phyloP scores from a whole-genome alignment of 2,797 vertebrate genomes.

The Syndactyla subalaris region DNA sequence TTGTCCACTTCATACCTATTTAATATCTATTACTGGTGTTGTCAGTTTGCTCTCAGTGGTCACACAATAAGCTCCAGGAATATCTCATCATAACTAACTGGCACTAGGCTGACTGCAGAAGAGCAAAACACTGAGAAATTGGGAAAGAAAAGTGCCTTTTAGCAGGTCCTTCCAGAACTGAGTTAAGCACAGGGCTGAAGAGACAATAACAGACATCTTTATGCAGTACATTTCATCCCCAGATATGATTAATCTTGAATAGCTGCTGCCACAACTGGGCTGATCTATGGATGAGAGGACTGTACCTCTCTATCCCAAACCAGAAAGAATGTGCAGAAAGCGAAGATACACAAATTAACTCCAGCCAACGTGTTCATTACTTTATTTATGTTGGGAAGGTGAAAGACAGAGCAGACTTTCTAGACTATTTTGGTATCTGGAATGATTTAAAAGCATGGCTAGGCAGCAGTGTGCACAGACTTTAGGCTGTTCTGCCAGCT shows the following conservation, averaged over 20 bases:
- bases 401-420: constrained; percentile 14
- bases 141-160: background rate
- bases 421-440: constrained; percentile 19
- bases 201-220: background rate
- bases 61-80: background rate
- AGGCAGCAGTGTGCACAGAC: background rate
- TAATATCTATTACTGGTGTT: background rate
- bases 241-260: background rate
- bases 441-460: constrained; percentile 24
- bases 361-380: background rate
- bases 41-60: background rate
- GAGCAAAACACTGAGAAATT: background rate
- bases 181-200: background rate
- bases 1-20: background rate
- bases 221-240: background rate
- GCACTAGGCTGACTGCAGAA: background rate
- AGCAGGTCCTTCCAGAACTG: background rate
- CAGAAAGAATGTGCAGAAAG: constrained; percentile 20
- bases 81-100: background rate
- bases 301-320: background rate
- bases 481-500: constrained; percentile 33
- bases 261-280: background rate
- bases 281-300: background rate
- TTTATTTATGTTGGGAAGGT: constrained; percentile 53
- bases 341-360: background rate